Base-by-base conservation (phyloP, 2,113 vertebrate genomes). In the western clawed frog (Xenopus tropicalis) region DNA sequence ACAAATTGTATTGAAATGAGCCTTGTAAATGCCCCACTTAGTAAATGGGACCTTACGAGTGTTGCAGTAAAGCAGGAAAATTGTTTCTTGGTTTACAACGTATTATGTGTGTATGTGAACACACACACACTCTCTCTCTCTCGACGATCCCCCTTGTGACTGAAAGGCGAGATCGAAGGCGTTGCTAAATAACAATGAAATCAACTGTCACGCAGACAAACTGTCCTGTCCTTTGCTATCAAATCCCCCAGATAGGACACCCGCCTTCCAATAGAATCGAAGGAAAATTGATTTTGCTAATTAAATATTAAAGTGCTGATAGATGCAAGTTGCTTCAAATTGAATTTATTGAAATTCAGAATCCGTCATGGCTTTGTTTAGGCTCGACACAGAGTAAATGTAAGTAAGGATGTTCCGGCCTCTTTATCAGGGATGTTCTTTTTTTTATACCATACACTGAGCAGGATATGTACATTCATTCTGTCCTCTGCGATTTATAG, bases 231-330 rank as follows among this genome's bases (percentile, higher is more conserved):
- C 48, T 61, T 16, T 66, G 46, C 70, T 65, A 61, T 64, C 64
- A 72, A 64, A 48, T 46, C 64, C 70, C 61, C 57, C n/a, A 29
- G 65, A 59, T 69, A 74, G 57, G 48, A 16, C 25, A 24, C 51
- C 29, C 29, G 29, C 29, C 29, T 37, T 74, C 56, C 65, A 52
- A 52, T 54, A 68, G 37, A 46, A 74, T 74, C 57, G 24, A 74
- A 68, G 68, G 19, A 43, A 52, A 74, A 74, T 61, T 52, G 72
- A 73, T 57, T 64, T 56, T n/a, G 57, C 20, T 52, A 69, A 69
- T 74, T 61, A 74, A 69, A 68, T 74, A 74, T 74, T 62, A 69
- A 74, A 69, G 23, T 61, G 66, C 72, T 61, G 65, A 61, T 74
- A 67, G 43, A 69, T 62, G 65, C 65, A 52, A 21, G 56, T 67